These are phyloP conservation scores for Chirona hameri DNA, from an alignment of 2,888 invertebrate genomes.

Conservation along the genomic window DNA sequence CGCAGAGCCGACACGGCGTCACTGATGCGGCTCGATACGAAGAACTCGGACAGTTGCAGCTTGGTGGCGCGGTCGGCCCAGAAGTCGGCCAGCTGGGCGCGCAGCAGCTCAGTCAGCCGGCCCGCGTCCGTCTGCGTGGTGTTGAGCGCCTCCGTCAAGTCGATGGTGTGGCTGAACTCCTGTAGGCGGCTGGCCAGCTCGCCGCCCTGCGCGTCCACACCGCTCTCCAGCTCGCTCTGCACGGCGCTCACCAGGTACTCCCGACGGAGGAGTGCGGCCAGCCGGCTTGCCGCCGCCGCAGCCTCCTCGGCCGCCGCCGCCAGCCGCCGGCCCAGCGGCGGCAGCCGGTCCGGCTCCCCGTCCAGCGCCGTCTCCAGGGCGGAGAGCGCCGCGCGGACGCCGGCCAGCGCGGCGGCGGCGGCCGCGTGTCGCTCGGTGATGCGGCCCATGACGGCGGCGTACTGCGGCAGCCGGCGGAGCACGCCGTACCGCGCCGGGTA, in stretches of 20 bases:
- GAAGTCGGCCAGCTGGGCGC: background rate
- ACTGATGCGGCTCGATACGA: background rate
- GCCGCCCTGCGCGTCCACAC: background rate
- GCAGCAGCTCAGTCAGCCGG: background rate
- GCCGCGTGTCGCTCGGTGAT: background rate
- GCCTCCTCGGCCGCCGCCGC: background rate
- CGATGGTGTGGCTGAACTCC: constrained; percentile 22
- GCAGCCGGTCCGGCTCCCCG: background rate
- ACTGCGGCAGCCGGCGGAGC: background rate
- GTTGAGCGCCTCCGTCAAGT: background rate
- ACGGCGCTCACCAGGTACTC: background rate
- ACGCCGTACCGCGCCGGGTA: background rate
- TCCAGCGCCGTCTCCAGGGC: background rate
- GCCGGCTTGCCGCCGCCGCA: background rate
- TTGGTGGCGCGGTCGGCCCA: background rate
- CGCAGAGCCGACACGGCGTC: background rate
- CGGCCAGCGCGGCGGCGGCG: background rate
- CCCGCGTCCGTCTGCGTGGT: background rate
- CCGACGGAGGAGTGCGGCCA: background rate
- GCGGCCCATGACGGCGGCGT: background rate
- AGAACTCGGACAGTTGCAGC: background rate
- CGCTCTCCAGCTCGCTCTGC: background rate
- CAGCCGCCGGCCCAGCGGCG: background rate
- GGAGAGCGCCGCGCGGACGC: background rate
- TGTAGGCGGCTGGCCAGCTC: constrained; percentile 6